These are phyloP conservation scores for Phylloscopus collybita DNA, from an alignment of 2,797 vertebrate species.

Conservation along the genomic window DNA sequence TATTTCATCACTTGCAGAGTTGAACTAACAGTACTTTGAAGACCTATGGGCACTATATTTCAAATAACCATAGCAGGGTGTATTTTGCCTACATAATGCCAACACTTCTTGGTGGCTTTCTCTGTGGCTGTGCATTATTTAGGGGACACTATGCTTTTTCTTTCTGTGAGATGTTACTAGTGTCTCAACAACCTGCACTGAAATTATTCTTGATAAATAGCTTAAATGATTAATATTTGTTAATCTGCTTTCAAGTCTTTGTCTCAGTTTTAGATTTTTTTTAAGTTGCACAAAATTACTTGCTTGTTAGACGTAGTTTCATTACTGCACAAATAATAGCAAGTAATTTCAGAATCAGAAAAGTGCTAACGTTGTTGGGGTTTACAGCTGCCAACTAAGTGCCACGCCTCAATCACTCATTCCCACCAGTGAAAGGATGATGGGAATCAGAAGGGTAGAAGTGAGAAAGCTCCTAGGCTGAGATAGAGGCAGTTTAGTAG, in stretches of 20 bases:
- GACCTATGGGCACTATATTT: not conserved
- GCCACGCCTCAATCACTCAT: rapidly evolving
- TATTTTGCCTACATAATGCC: not conserved
- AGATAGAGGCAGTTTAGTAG: not conserved
- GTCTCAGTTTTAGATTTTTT: not conserved
- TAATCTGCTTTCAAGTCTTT: not conserved
- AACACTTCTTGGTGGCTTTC: not conserved
- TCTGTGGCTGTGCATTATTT: not conserved
- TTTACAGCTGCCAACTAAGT: not conserved
- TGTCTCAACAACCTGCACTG: not conserved
- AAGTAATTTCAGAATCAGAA: not conserved
- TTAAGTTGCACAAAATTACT: not conserved
- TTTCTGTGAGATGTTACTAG: not conserved
- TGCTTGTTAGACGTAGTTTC: not conserved
- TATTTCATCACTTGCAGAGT: not conserved
- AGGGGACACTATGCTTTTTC: not conserved
- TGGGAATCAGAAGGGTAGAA: not conserved
- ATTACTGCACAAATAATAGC: not conserved
- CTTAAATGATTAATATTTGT: not conserved
- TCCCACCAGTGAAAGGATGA: not conserved
- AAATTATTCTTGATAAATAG: not conserved
- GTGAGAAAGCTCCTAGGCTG: not conserved
- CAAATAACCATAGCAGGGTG: not conserved
- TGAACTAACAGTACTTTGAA: not conserved
- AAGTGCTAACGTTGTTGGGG: rapidly evolving